Base-by-base conservation (phyloP, 2,888 invertebrate genomes). In the Drosophila ochracea region DNA sequence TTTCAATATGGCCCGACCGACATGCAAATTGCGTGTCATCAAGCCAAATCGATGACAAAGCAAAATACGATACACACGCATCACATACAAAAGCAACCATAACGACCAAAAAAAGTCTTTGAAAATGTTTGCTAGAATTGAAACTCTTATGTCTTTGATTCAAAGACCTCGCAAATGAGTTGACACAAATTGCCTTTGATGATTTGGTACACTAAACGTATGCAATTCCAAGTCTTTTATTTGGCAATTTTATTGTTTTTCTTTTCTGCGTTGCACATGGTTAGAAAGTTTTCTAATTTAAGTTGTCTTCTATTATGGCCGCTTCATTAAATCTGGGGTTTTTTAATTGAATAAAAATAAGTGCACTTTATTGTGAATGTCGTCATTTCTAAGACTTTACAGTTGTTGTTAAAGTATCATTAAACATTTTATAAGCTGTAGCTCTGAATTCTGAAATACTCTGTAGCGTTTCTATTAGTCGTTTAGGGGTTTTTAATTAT, bases 1-100 rank as follows among this genome's bases (percentile, higher is more conserved):
- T 78, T 61, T 50, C 82, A 74, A 84, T 68, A 11, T 65, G 41
- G 37, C 59, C 30, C 60, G 53, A n/a, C 58, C 58, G 55, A 50
- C 62, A 61, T 68, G 73, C 82, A 73, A 71, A 78, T 84, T 78
- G 64, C 54, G 55, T 71, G 64, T 60, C 64, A 68, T 68, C 88
- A 79, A 82, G 63, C 73, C 64, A 19, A 55, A 30, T 55, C 65
- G 47, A 82, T 88, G 90, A 84, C 83, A 75, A 71, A 73, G 69
- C 83, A 49, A 54, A 72, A 69, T 63, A 25, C 30, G 49, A 59
- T 37, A 69, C 65, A 54, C 43, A 28, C 31, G 57, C 31, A 63
- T 13, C 35, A 43, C 21, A 35, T 3, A 30, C 30, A 41, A 53
- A 5, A 74, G 19, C 33, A 41, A 30, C 7, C 10, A 31, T 31